Percentiles rank a stretch among this genome's conserved stretches.
Conservation (phyloP, 2,113 vertebrate genomes). For the Percina caprodes region DNA sequence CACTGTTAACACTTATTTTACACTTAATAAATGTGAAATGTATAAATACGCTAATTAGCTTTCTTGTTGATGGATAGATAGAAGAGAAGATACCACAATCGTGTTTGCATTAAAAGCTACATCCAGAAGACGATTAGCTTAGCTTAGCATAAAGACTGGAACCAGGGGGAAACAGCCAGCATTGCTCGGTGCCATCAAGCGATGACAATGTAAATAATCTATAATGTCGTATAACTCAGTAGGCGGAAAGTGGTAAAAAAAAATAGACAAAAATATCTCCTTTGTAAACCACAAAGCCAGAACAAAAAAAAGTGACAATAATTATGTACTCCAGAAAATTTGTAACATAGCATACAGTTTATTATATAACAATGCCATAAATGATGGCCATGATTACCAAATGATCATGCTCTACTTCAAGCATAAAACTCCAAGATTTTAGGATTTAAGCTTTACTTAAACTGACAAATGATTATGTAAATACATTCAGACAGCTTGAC, state of each 20-base stretch:
- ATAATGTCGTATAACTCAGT: background rate
- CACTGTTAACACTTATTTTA: background rate
- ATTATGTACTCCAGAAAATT: background rate
- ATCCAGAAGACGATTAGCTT: background rate
- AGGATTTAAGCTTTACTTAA: conserved; percentile 19
- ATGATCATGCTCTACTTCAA: background rate
- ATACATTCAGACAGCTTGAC: conserved; percentile 9
- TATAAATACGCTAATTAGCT: background rate
- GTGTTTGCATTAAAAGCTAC: background rate
- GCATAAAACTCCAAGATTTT: conserved; percentile 4
- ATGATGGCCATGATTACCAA: background rate
- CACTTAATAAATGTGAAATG: conserved; percentile 15
- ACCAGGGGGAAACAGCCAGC: too few species aligned
- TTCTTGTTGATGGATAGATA: conserved; percentile 8
- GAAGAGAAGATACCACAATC: background rate
- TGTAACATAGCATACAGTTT: background rate
- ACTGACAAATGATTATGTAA: conserved; percentile 3
- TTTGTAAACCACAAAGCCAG: background rate
- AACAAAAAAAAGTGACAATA: background rate
- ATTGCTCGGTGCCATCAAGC: background rate
- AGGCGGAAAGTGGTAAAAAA: conserved; percentile 1
- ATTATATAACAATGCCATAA: background rate
- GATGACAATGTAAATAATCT: conserved; percentile 21
- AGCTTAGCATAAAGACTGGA: background rate
- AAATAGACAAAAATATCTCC: background rate